A percentile compares a stretch with the other conserved stretches of the same genome.
These are phyloP conservation scores for Dromiciops gliroides DNA, from an alignment of 2,113 vertebrate genomes.

Conservation along the genomic window DNA sequence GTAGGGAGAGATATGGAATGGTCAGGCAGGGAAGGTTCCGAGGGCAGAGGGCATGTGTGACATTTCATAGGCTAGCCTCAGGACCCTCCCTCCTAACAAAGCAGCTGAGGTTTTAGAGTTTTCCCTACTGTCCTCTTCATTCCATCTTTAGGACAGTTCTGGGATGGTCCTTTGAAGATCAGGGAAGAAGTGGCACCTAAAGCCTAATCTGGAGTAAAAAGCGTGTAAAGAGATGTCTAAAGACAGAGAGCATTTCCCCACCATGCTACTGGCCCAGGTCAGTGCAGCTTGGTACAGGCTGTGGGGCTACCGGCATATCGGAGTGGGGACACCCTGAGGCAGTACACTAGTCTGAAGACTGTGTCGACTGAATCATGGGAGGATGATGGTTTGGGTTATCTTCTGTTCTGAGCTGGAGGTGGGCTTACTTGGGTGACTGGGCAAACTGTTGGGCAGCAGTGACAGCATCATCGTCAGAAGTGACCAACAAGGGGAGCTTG, in stretches of 20 bases:
- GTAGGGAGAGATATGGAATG: conserved; percentile 59
- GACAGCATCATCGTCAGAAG: conserved; percentile 93
- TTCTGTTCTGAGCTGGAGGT: not conserved
- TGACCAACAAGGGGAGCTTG: conserved; percentile 94
- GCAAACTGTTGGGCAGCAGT: conserved; percentile 97
- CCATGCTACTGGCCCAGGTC: not conserved
- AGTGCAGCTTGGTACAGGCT: conserved; percentile 3
- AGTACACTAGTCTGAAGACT: conserved; percentile 14
- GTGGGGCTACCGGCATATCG: not conserved
- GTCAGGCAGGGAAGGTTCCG: conserved; percentile 13
- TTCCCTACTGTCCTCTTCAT: not conserved
- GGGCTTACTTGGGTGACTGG: conserved; percentile 93
- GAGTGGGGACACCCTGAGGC: not conserved
- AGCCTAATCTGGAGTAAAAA: not conserved
- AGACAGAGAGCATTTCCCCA: not conserved
- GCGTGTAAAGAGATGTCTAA: not conserved
- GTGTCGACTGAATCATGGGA: not conserved
- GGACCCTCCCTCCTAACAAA: not conserved
- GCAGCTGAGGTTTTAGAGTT: not conserved
- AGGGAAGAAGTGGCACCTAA: conserved; percentile 7
- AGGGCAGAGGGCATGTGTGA: not conserved
- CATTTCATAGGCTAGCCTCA: not conserved
- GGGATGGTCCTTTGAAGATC: not conserved
- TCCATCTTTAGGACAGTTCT: not conserved
- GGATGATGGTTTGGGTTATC: not conserved